Evolutionary conservation across 2,888 invertebrate species (phyloP).

Genomic region (Ashinkailepas kermadecensis): DNA sequence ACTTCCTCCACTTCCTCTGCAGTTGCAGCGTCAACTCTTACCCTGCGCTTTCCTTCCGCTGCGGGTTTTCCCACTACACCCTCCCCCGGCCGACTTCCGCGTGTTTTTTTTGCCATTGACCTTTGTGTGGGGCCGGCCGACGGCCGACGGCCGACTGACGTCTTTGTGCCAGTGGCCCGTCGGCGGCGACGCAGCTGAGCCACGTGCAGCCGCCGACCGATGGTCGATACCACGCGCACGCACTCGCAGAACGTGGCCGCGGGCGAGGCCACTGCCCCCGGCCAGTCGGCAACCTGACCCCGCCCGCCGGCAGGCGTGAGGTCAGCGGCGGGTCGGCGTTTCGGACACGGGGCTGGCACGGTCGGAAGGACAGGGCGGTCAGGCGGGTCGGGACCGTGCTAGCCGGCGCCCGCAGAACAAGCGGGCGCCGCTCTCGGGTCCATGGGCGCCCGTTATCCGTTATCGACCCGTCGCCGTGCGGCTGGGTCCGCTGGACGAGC

Average conservation of each 20-base stretch:
- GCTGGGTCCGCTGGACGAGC: too few species aligned
- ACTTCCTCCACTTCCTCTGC: not conserved
- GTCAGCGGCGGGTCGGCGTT: too few species aligned
- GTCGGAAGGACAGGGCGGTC: too few species aligned
- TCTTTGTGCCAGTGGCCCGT: not conserved
- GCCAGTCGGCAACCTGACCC: not conserved
- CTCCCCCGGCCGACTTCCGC: not conserved
- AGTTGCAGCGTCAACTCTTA: not conserved
- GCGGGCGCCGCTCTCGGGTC: too few species aligned
- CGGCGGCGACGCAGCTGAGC: too few species aligned
- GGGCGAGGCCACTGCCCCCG: not conserved
- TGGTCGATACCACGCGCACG: conserved; percentile 20
- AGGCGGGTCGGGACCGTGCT: too few species aligned
- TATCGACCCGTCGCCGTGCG: too few species aligned
- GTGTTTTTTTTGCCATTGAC: conserved; percentile 8
- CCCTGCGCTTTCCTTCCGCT: too few species aligned
- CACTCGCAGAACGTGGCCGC: not conserved
- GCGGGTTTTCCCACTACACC: not conserved
- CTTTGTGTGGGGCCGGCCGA: not conserved
- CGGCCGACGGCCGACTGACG: not conserved
- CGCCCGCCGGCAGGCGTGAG: not conserved
- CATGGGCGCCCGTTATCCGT: too few species aligned
- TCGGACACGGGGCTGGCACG: too few species aligned
- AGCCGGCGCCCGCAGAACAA: too few species aligned
- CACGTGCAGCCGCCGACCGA: not conserved